Conservation (phyloP, 2,797 vertebrate species). For the Petrocephalus sullivani region DNA sequence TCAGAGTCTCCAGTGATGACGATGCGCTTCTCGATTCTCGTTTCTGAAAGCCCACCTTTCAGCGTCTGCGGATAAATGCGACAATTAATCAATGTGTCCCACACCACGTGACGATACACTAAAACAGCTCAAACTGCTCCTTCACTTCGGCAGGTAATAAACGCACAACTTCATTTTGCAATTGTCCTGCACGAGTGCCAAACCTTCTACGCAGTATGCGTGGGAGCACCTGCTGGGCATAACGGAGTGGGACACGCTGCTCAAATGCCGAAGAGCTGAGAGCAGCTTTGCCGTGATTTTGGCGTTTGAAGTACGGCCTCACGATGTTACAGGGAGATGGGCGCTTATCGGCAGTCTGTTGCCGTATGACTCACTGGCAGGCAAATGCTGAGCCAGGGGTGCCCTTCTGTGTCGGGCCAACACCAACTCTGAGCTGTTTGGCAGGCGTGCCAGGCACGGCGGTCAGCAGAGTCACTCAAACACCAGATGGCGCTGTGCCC, state of each 20-base stretch:
- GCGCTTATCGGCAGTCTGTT: not conserved
- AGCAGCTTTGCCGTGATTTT: not conserved
- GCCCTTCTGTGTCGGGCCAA: not conserved
- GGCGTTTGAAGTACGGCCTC: not conserved
- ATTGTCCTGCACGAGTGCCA: not conserved
- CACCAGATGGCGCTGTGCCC: not conserved
- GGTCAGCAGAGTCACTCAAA: not conserved
- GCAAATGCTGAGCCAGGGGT: not conserved
- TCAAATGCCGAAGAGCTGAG: not conserved
- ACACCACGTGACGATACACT: not conserved
- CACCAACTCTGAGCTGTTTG: not conserved
- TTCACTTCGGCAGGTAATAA: not conserved
- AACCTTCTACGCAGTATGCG: not conserved
- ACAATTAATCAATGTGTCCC: not conserved
- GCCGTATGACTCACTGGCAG: not conserved
- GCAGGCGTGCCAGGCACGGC: not conserved
- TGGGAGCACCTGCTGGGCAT: not conserved
- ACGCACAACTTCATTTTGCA: not conserved
- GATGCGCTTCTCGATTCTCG: constrained; percentile 97
- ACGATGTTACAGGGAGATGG: not conserved
- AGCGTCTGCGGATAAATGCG: constrained; percentile 67
- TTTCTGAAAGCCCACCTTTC: constrained; percentile 95
- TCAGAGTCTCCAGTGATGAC: constrained; percentile 96
- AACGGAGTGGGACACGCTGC: not conserved
- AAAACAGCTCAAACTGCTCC: not conserved